These are phyloP conservation scores for Gorsachius magnificus DNA, from an alignment of 2,797 vertebrate species.

Conservation along the genomic window DNA sequence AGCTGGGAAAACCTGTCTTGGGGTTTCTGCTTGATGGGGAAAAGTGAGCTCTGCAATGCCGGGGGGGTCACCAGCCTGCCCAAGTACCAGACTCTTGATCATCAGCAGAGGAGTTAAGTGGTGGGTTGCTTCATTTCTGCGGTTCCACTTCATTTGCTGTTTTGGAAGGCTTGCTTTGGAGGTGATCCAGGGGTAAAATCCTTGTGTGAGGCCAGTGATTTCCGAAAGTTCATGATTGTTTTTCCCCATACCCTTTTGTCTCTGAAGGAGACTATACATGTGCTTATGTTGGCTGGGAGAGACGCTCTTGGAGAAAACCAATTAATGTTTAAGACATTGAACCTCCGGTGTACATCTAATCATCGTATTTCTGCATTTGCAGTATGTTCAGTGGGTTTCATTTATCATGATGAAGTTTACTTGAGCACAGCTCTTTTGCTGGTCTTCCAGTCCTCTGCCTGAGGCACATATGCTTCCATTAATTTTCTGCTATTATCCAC, in stretches of 20 bases:
- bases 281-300: constrained; percentile 22
- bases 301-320: constrained; percentile 18
- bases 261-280: background rate
- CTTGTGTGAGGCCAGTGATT: background rate
- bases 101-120: background rate
- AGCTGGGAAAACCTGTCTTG: background rate
- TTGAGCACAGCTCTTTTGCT: constrained; percentile 43
- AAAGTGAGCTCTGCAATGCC: background rate
- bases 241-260: background rate
- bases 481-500: constrained; percentile 66
- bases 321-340: background rate
- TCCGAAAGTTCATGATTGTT: background rate
- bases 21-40: background rate
- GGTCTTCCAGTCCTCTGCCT: constrained; percentile 61
- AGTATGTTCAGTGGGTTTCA: constrained; percentile 6
- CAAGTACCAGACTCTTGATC: rapidly evolving
- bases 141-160: background rate
- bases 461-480: constrained; percentile 63
- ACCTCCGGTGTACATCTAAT: constrained; percentile 53
- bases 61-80: background rate
- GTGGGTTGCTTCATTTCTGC: background rate
- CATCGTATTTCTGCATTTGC: constrained; percentile 41
- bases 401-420: constrained; percentile 60
- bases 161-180: constrained; percentile 32
- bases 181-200: constrained; percentile 9